Evolutionary conservation across 2,888 invertebrate species (phyloP).

Genomic region (Stenotaenia linearis): DNA sequence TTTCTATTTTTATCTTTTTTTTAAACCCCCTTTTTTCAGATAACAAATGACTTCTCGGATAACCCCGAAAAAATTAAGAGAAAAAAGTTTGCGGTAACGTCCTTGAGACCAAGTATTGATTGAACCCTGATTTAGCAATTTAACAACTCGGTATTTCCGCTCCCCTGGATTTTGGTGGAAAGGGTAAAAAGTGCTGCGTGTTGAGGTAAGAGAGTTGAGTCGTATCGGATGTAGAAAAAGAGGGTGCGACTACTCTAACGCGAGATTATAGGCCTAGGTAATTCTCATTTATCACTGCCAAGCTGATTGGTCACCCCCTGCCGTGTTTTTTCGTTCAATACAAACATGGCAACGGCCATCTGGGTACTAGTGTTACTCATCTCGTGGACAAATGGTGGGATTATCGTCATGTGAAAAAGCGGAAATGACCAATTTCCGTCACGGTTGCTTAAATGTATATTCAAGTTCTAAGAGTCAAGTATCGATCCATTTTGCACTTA

Average conservation of each 20-base stretch:
- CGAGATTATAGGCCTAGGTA: neutral
- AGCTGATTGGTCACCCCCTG: neutral
- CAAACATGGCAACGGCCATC: neutral
- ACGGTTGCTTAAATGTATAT: neutral
- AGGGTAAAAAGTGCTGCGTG: neutral
- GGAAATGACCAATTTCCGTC: neutral
- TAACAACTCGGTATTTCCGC: neutral
- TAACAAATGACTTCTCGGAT: neutral
- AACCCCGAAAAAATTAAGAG: neutral
- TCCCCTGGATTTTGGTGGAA: neutral
- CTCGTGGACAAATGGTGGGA: neutral
- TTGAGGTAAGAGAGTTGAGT: neutral
- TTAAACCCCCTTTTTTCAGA: too few relatives aligned
- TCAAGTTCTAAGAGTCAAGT: neutral
- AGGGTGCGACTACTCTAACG: neutral
- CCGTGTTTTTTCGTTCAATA: neutral
- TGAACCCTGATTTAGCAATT: neutral
- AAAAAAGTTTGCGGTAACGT: neutral
- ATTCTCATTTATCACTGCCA: neutral
- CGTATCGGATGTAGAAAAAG: neutral
- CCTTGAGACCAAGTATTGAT: neutral
- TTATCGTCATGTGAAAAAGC: neutral
- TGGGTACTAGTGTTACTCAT: neutral
- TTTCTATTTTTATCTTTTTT: neutral
- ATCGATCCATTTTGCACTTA: neutral